Base-by-base conservation (phyloP, 2,888 invertebrate genomes). In the Drosophila borealis region DNA sequence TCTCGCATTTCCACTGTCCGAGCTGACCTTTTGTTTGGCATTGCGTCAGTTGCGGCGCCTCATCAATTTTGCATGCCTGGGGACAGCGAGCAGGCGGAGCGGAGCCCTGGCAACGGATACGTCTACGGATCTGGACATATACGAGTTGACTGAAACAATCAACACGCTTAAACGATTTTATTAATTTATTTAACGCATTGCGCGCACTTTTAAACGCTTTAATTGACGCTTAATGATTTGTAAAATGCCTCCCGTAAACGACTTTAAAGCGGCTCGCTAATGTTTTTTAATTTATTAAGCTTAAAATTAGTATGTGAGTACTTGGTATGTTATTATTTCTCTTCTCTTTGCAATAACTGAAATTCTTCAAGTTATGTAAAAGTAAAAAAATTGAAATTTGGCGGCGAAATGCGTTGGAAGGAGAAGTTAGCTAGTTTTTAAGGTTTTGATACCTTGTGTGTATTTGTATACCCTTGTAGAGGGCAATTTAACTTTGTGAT, bases 141-240 rank as follows among this genome's bases (percentile, higher is more conserved):
- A 8, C 14, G 0, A 37, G 64, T 66, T 71, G 81, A 64, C 78
- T 74, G 70, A 49, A 81, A 77, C 76, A 86, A 81, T 83, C 87
- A 83, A 77, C 86, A 77, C 74, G 71, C 76, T 84, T 84, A 87
- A 85, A 79, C 76, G 82, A 74, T 81, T 85, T 71, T 75, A 77
- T 85, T 84, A 74, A 85, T 82, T 87, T 77, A 85, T 87, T 80
- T 67, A 80, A 59, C 59, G 64, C 70, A 25, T 57, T 66, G 48
- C 41, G 29, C 14, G 64, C 36, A 54, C 17, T 62, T 25, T 77
- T 74, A 71, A 80, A 74, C 36, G 72, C 41, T 76, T 72, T 64
- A 72, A 76, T 71, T 76, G 75, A 1, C 34, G 68, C 46, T 45
- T 61, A 75, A 75, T 75, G 39, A 57, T 14, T 51, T 37, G 59